Percentiles rank a stretch among this genome's conserved stretches.
Evolutionary conservation across 2,888 invertebrate species (phyloP).

Genomic region (Drosophila phalerata): DNA sequence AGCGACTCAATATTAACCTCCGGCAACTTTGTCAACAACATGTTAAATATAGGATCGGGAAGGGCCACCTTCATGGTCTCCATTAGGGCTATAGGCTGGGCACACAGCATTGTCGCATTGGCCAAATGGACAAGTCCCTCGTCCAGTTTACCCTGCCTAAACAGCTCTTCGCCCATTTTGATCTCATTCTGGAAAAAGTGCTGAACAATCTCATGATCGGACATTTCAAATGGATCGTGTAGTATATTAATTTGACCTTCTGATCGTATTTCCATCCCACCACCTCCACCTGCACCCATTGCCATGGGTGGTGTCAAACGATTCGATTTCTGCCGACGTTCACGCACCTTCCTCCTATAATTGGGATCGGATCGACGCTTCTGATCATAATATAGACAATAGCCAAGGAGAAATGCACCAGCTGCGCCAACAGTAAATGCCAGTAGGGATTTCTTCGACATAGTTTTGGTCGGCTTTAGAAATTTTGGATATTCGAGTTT

Average conservation of each 20-base stretch:
- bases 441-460: slow-evolving; percentile 29
- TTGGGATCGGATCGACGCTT: slow-evolving; percentile 49
- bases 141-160: slow-evolving; percentile 34
- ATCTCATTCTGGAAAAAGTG: slow-evolving; percentile 44
- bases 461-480: slow-evolving; percentile 1
- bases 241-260: not conserved
- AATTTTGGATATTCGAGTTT: slow-evolving; percentile 7
- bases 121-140: slow-evolving; percentile 46
- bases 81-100: slow-evolving; percentile 41
- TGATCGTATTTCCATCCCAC: not conserved
- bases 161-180: slow-evolving; percentile 34
- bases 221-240: not conserved
- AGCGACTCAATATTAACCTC: slow-evolving; percentile 17
- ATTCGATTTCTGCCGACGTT: slow-evolving; percentile 37
- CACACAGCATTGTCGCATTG: slow-evolving; percentile 47
- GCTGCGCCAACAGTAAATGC: slow-evolving; percentile 31
- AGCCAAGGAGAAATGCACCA: slow-evolving; percentile 34
- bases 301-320: too few relatives aligned
- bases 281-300: not conserved
- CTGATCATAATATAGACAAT: slow-evolving; percentile 50
- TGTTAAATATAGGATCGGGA: slow-evolving; percentile 33
- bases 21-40: slow-evolving; percentile 34
- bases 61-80: slow-evolving; percentile 34
- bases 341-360: slow-evolving; percentile 42
- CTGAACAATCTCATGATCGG: slow-evolving; percentile 36